Evolutionary conservation across 2,797 vertebrate genomes (phyloP).

Genomic region (Tamandua tetradactyla): DNA sequence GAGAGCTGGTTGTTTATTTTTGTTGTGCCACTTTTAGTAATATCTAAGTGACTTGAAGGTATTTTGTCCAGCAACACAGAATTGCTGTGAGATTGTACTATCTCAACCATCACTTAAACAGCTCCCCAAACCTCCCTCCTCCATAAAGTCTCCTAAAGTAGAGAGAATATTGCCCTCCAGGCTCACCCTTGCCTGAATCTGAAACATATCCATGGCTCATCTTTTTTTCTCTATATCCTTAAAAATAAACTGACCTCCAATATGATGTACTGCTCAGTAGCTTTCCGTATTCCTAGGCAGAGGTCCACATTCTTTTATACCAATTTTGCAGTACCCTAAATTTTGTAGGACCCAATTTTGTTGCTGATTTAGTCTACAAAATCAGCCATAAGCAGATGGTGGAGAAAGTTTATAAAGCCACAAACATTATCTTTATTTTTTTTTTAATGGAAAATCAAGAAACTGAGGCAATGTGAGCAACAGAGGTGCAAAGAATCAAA

Average conservation of each 20-base stretch:
- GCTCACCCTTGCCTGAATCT: not conserved
- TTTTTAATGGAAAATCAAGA: slow-evolving; percentile 15
- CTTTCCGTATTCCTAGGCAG: not conserved
- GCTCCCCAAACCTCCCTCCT: not conserved
- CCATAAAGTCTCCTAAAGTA: not conserved
- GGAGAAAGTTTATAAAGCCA: not conserved
- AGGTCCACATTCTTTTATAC: not conserved
- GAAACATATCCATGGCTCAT: not conserved
- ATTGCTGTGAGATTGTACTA: not conserved
- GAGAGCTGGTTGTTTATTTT: not conserved
- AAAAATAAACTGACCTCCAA: not conserved
- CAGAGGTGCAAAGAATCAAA: not conserved
- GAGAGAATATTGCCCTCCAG: not conserved
- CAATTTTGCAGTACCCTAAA: not conserved
- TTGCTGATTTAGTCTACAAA: too few species aligned
- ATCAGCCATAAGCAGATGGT: not conserved
- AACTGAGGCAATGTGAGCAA: not conserved
- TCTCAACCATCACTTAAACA: not conserved
- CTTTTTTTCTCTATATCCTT: not conserved
- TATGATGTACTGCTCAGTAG: not conserved
- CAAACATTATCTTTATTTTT: not conserved
- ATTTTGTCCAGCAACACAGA: slow-evolving; percentile 12
- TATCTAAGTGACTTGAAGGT: not conserved
- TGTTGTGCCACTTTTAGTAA: not conserved
- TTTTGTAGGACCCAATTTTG: not conserved